Base-by-base conservation (phyloP, 2,113 vertebrate species). In the Barnardius zonarius region DNA sequence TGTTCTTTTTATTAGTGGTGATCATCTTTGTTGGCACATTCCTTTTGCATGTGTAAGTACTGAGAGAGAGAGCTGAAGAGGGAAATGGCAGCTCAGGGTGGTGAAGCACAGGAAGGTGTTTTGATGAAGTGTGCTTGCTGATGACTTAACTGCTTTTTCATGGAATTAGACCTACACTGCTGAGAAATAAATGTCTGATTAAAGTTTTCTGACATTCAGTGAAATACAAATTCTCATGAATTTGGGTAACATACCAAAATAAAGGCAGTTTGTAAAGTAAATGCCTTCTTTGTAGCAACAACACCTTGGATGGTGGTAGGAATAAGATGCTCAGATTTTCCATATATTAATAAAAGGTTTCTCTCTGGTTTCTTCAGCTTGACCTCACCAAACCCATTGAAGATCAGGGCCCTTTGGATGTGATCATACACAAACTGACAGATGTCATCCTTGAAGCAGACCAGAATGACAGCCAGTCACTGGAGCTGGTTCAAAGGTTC, bases 341-440 rank as follows among this genome's bases (percentile, higher is more conserved):
- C 20, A 10, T 83, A 3, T 74, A 62, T 68, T 95, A 96, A 68
- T 44, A 43, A 89, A 59, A 72, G 8, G n/a, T 84, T 52, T 96
- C 24, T 88, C 68, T 90, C 54, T 93, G 37, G 0, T 86, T 76
- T 86, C n/a, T 54, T 18, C 88, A 99, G 99, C 98, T 99, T 94
- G 98, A 99, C 97, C 98, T 99, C 55, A 99, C 97, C 96, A 99
- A 98, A 96, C 99, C 99, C 5, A 98, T 99, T 41, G 99, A 99
- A 98, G 99, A 99, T 68, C 99, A 99, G 95, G 99, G 99, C 12
- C 99, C 99, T 11, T 97, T 99, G 97, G 99, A 99, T 39, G 99
- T 99, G 96, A 99, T 99, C 96, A 99, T 99, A 97, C 99, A 99
- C 98, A 99, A 99, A 97, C 98, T 99, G 97, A 99, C 99, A 0